A percentile compares a stretch with the other conserved stretches of the same genome.
phyloP scores from a whole-genome alignment of 2,797 vertebrate species.

The Numenius phaeopus region DNA sequence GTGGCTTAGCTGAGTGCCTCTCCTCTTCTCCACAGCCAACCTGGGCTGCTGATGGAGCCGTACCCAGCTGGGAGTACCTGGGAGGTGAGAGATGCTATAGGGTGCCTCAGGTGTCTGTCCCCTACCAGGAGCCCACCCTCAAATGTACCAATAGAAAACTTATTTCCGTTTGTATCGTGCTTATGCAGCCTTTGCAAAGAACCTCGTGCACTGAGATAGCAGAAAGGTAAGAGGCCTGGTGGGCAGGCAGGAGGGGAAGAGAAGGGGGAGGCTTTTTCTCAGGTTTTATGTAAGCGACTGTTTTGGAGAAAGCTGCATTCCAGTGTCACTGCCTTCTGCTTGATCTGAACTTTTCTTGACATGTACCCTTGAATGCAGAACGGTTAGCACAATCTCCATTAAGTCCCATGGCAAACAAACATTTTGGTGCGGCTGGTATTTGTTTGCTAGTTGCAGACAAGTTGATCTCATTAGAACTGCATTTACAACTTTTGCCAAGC shows the following conservation, averaged over 20 bases:
- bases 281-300: neutral
- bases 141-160: neutral
- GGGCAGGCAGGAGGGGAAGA: fast-evolving
- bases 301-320: slow-evolving; percentile 50
- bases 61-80: neutral
- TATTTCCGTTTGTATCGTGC: neutral
- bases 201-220: neutral
- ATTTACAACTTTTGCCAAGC: slow-evolving; percentile 73
- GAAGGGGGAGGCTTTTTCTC: neutral
- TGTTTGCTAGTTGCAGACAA: slow-evolving; percentile 59
- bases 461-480: slow-evolving; percentile 49
- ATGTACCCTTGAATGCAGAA: slow-evolving; percentile 40
- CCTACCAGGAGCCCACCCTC: neutral
- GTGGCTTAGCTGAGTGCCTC: neutral
- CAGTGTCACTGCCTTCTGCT: slow-evolving; percentile 45
- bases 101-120: neutral
- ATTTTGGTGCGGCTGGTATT: slow-evolving; percentile 57
- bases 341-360: slow-evolving; percentile 64
- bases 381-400: slow-evolving; percentile 46
- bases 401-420: slow-evolving; percentile 56
- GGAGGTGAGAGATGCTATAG: neutral
- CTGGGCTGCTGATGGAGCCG: neutral
- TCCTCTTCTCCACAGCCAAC: neutral
- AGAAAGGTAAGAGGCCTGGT: neutral
- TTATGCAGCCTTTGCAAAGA: neutral